Evolutionary conservation across 2,113 vertebrate species (phyloP).

Genomic region (Phoenicopterus ruber): DNA sequence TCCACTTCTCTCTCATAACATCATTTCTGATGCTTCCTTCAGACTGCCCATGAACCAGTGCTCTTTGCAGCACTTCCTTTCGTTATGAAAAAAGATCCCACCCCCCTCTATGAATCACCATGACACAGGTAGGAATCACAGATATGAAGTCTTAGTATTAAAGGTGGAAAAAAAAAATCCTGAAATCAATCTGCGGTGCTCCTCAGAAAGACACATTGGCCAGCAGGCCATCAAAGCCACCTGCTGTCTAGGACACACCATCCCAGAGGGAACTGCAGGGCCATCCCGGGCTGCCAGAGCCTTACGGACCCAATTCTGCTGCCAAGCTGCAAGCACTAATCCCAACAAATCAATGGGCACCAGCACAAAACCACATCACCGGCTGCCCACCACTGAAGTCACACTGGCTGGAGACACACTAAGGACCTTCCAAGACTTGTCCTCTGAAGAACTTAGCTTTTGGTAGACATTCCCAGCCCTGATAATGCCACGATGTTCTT

Average conservation of each 20-base stretch:
- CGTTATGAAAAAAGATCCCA: neutral
- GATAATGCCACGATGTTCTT: neutral
- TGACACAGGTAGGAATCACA: neutral
- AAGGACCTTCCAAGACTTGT: neutral
- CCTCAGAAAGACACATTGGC: neutral
- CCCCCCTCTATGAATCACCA: neutral
- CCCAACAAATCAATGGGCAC: neutral
- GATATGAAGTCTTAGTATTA: neutral
- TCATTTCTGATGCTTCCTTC: neutral
- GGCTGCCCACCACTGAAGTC: neutral
- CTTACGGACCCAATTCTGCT: neutral
- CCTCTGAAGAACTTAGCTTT: neutral
- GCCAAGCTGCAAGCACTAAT: neutral
- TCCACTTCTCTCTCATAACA: neutral
- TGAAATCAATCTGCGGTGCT: neutral
- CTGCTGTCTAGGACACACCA: neutral
- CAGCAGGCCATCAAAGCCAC: neutral
- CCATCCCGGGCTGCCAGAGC: fast-evolving
- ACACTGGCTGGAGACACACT: neutral
- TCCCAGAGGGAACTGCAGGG: neutral
- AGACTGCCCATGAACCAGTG: neutral
- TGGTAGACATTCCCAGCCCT: neutral
- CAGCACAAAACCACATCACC: neutral
- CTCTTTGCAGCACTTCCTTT: neutral
- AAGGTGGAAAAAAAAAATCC: neutral